These are phyloP conservation scores for Anthrax anthrax DNA, from an alignment of 2,888 invertebrate genomes.

Conservation along the genomic window DNA sequence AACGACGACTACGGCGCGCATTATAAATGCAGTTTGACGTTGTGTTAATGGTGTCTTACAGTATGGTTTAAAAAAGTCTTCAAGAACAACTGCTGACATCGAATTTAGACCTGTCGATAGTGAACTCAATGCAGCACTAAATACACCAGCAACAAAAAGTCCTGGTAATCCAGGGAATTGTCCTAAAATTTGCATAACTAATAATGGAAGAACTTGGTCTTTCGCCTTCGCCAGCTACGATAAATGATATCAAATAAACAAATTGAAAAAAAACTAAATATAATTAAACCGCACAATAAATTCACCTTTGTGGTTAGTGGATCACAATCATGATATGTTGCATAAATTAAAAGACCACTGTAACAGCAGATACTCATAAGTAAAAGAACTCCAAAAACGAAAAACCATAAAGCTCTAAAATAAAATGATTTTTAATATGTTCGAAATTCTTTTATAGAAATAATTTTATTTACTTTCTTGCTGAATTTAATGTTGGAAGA, in stretches of 20 bases:
- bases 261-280: slow-evolving; percentile 1
- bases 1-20: slow-evolving; percentile 49
- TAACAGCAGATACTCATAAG: slow-evolving; percentile 68
- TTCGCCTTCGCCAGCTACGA: slow-evolving; percentile 49
- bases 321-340: slow-evolving; percentile 71
- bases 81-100: slow-evolving; percentile 57
- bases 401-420: slow-evolving; percentile 42
- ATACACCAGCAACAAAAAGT: slow-evolving; percentile 77
- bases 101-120: slow-evolving; percentile 66
- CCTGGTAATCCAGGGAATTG: slow-evolving; percentile 70
- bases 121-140: slow-evolving; percentile 77
- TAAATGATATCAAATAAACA: slow-evolving; percentile 6
- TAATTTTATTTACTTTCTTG: slow-evolving; percentile 36
- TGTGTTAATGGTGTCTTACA: slow-evolving; percentile 39
- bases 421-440: not conserved
- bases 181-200: slow-evolving; percentile 74
- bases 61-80: slow-evolving; percentile 52
- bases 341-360: slow-evolving; percentile 75
- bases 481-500: slow-evolving; percentile 47
- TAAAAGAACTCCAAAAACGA: slow-evolving; percentile 59
- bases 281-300: not conserved
- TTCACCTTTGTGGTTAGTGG: slow-evolving; percentile 55
- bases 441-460: not conserved
- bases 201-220: slow-evolving; percentile 64
- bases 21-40: slow-evolving; percentile 42